phyloP scores from a whole-genome alignment of 2,888 invertebrate species.

The Nomada lathburiana region DNA sequence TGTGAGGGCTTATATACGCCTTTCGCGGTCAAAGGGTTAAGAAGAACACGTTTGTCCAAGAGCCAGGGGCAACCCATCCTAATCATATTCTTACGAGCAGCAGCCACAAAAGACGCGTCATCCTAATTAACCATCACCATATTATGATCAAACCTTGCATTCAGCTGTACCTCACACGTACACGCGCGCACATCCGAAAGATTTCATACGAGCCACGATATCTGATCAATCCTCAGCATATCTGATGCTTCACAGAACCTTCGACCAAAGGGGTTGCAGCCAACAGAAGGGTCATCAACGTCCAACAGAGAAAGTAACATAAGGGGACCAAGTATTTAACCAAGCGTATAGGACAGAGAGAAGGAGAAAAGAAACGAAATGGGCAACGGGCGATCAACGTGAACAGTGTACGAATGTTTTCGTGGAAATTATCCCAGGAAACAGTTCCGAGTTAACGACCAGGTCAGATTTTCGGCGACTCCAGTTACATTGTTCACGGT shows the following conservation, averaged over 20 bases:
- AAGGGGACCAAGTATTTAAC: background rate
- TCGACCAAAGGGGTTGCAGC: background rate
- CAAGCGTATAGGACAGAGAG: background rate
- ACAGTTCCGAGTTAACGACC: conserved; percentile 39
- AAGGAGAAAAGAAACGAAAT: conserved; percentile 12
- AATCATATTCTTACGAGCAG: too few species aligned
- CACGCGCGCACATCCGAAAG: background rate
- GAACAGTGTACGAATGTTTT: conserved; percentile 31
- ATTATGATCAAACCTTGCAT: conserved; percentile 3
- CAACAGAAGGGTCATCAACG: conserved; percentile 20
- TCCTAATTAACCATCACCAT: conserved; percentile 3
- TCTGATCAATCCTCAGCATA: conserved; percentile 29
- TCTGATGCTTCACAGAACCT: conserved; percentile 18
- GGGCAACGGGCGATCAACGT: conserved; percentile 20
- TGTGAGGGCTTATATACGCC: too few species aligned
- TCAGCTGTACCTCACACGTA: background rate
- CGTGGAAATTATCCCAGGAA: conserved; percentile 32
- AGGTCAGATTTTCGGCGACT: conserved; percentile 46
- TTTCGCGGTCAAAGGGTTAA: too few species aligned
- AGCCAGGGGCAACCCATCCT: too few species aligned
- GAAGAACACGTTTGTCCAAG: too few species aligned
- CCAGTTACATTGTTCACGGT: conserved; percentile 36
- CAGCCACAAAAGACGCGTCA: background rate
- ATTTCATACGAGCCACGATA: background rate
- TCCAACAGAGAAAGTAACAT: background rate